A percentile compares a stretch with the other conserved stretches of the same genome.
These are phyloP conservation scores for Caenorhabditis plicata DNA, from an alignment of 2,888 invertebrate species.

Conservation along the genomic window DNA sequence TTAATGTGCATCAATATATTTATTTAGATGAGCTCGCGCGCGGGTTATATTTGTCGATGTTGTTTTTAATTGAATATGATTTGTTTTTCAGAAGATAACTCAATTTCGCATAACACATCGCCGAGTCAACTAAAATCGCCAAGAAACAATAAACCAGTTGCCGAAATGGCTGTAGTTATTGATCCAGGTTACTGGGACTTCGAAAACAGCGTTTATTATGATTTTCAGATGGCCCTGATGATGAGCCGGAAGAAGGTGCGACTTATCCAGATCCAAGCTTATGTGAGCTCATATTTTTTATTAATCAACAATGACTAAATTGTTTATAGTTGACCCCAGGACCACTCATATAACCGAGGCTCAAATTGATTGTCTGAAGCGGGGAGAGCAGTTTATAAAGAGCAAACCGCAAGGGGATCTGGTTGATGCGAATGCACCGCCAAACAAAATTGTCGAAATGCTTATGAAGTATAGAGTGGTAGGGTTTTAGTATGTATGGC, in stretches of 20 bases:
- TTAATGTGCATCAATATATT: too few relatives aligned
- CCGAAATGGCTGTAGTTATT: constrained; percentile 7
- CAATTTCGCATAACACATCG: too few relatives aligned
- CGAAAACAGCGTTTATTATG: too few relatives aligned
- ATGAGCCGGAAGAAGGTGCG: constrained; percentile 15
- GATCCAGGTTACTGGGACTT: too few relatives aligned
- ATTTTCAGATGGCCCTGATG: constrained; percentile 12
- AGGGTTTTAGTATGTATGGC: neutral
- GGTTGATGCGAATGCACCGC: constrained; percentile 23
- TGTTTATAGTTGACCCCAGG: constrained; percentile 22
- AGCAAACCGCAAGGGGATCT: constrained; percentile 7
- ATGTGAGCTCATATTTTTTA: constrained; percentile 5
- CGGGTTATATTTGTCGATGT: too few relatives aligned
- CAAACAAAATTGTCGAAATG: constrained; percentile 23
- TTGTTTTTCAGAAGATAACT: too few relatives aligned
- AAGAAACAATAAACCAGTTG: constrained; percentile 4
- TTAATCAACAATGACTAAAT: neutral
- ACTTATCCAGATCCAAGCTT: constrained; percentile 26
- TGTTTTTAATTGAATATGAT: too few relatives aligned
- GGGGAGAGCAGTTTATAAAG: constrained; percentile 1
- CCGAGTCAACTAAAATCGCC: constrained; percentile 1
- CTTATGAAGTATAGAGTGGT: constrained; percentile 27
- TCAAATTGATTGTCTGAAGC: constrained; percentile 14
- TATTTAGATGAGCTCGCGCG: too few relatives aligned
- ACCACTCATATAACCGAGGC: constrained; percentile 15